Conservation (phyloP, 2,888 invertebrate genomes). For the Ectropis crepuscularia region DNA sequence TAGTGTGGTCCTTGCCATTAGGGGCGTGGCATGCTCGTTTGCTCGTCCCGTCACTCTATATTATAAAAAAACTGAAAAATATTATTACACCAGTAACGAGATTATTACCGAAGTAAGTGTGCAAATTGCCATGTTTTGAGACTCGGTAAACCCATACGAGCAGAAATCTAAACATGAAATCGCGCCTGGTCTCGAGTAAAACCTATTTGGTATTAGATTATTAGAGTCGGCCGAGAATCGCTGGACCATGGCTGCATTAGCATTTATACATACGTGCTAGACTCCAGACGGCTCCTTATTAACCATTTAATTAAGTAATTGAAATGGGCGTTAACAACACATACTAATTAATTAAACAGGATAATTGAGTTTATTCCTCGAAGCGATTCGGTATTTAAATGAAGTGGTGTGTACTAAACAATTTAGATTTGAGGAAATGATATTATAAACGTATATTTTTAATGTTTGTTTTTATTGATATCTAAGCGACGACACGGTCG, state of each 20-base stretch:
- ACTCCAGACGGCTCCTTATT: slow-evolving; percentile 51
- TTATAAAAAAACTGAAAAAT: too few species aligned
- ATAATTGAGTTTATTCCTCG: slow-evolving; percentile 22
- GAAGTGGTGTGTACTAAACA: too few species aligned
- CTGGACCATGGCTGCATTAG: slow-evolving; percentile 59
- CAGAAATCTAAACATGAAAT: slow-evolving; percentile 1
- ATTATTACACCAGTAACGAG: too few species aligned
- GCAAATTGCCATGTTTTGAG: neutral
- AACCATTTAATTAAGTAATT: slow-evolving; percentile 52
- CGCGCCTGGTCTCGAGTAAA: neutral
- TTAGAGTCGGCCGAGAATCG: slow-evolving; percentile 37
- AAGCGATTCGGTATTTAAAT: neutral
- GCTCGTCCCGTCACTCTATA: too few species aligned
- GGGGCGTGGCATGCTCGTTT: too few species aligned
- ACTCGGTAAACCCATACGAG: neutral
- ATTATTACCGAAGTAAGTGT: too few species aligned
- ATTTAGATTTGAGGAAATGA: too few species aligned
- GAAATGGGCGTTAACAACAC: slow-evolving; percentile 44
- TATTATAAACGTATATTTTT: too few species aligned
- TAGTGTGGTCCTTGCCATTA: too few species aligned
- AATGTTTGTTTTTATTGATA: too few species aligned
- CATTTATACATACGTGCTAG: slow-evolving; percentile 52
- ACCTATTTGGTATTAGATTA: slow-evolving; percentile 5
- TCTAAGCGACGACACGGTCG: too few species aligned
- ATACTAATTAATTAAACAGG: slow-evolving; percentile 26